phyloP scores from a whole-genome alignment of 2,888 invertebrate species.

The Temnothorax unifasciatus region DNA sequence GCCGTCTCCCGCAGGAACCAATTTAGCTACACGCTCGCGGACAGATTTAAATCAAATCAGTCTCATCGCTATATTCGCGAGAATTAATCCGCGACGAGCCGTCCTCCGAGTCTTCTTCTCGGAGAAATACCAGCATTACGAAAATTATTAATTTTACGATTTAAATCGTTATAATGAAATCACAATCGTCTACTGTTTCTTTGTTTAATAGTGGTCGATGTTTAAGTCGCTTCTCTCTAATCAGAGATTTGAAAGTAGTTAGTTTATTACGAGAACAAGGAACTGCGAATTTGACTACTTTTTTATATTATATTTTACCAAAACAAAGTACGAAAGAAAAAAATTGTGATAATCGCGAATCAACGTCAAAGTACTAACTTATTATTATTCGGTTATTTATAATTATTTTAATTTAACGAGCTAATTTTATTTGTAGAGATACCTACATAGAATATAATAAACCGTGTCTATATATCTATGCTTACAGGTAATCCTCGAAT shows the following conservation, averaged over 20 bases:
- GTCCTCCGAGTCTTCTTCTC: not conserved
- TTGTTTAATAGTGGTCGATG: not conserved
- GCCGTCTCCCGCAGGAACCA: conserved; percentile 48
- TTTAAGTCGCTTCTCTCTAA: not conserved
- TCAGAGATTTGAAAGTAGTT: not conserved
- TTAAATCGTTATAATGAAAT: not conserved
- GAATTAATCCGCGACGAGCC: conserved; percentile 44
- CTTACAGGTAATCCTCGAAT: too few species aligned
- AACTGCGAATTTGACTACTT: not conserved
- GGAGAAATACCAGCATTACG: conserved; percentile 18
- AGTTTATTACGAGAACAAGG: conserved; percentile 1
- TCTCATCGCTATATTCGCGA: conserved; percentile 34
- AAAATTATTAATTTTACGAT: conserved; percentile 20
- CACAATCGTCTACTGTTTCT: not conserved
- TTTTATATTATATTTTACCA: not conserved
- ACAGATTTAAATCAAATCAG: conserved; percentile 31
- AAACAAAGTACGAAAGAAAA: not conserved
- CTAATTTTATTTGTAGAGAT: not conserved
- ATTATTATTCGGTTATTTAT: not conserved
- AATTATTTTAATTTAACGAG: not conserved
- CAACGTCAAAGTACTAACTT: not conserved
- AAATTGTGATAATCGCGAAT: not conserved
- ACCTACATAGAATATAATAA: not conserved
- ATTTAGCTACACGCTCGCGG: conserved; percentile 25
- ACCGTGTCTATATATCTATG: not conserved